Conservation (phyloP, 2,888 invertebrate species). For the Rhamnusium bicolor region DNA sequence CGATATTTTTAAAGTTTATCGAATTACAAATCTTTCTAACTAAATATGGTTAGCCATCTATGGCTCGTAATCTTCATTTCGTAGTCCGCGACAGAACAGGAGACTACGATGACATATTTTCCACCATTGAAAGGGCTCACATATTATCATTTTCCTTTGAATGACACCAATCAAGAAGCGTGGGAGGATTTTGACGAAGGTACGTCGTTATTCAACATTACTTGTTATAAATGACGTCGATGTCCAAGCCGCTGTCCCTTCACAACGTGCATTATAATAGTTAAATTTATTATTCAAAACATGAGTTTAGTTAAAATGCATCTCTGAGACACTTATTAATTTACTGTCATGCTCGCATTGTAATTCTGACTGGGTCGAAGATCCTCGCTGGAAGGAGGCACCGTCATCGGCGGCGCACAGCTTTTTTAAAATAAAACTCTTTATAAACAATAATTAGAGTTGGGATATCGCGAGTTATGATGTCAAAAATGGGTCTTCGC, state of each 20-base stretch:
- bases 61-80: not conserved
- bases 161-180: not conserved
- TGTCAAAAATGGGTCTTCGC: too few relatives aligned
- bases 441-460: too few relatives aligned
- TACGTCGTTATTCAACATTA: not conserved
- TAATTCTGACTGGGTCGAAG: not conserved
- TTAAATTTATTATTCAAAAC: slow-evolving; percentile 14
- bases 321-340: slow-evolving; percentile 11
- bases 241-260: not conserved
- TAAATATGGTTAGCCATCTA: not conserved
- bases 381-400: not conserved
- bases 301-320: slow-evolving; percentile 20
- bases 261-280: not conserved
- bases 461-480: too few relatives aligned
- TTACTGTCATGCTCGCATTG: not conserved
- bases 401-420: not conserved
- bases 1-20: too few relatives aligned
- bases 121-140: not conserved
- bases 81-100: not conserved
- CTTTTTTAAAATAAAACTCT: not conserved
- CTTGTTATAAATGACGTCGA: not conserved
- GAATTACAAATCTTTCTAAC: too few relatives aligned
- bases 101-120: not conserved
- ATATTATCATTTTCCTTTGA: not conserved
- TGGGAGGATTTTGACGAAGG: not conserved